Base-by-base conservation (phyloP, 2,888 invertebrate species). In the Tiphia femorata region DNA sequence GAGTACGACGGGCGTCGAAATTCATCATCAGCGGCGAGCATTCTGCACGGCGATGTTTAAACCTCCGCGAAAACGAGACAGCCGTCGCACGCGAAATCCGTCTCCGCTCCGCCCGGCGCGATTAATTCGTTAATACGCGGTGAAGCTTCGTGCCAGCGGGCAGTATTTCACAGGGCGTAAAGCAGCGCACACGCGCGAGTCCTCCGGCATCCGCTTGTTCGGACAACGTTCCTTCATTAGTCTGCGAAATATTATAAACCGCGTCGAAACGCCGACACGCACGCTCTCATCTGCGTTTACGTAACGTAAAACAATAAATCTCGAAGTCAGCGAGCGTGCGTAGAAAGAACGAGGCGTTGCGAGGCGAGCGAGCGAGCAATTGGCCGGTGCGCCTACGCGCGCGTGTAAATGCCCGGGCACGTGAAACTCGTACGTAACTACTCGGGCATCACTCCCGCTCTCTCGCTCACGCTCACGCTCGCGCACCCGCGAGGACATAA, bases 61-160 rank as follows among this genome's bases (percentile, higher is more conserved):
- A n/a, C n/a, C n/a, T n/a, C n/a, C n/a, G n/a, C n/a, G n/a, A n/a
- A n/a, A n/a, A n/a, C n/a, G n/a, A n/a, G n/a, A n/a, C n/a, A n/a
- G n/a, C n/a, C n/a, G n/a, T n/a, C n/a, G n/a, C n/a, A n/a, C n/a
- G n/a, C n/a, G n/a, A n/a, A n/a, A n/a, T n/a, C n/a, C n/a, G n/a
- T n/a, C n/a, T 27, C 27, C 27, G 10, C 10, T 5, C 27, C 27
- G 1, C 40, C 52, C 10, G 46, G 10, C 17, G 17, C 21, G 17
- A 23, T 52, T 48, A 49, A 61, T 46, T 55, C 44, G 58, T 55
- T 40, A 51, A 50, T 54, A 17, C 19, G 6, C 16, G 21, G 19
- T 50, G n/a, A n/a, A 38, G 55, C 60, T 70, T 72, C 77, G 68
- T 76, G 76, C 61, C 65, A 68, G 70, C 61, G 42, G 58, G 53